Percentiles rank a stretch among this genome's conserved stretches.
Evolutionary conservation across 2,797 vertebrate species (phyloP).

Genomic region (Nyctalus aviator): DNA sequence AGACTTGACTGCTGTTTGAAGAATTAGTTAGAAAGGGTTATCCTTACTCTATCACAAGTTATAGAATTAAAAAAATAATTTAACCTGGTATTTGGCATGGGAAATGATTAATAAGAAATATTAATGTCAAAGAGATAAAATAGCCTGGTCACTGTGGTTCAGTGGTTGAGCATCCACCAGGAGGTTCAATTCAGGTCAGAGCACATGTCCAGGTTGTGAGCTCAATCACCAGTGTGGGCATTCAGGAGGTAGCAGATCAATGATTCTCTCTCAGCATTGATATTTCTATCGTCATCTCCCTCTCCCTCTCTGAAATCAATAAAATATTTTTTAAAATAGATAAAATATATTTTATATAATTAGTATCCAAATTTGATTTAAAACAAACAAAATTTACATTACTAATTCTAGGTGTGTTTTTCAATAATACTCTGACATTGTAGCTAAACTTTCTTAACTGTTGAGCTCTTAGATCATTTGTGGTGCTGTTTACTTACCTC

Average conservation of each 20-base stretch:
- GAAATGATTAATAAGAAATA: background rate
- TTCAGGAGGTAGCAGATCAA: too few species aligned
- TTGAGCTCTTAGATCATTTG: background rate
- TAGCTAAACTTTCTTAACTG: background rate
- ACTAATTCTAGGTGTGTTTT: background rate
- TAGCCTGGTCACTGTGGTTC: background rate
- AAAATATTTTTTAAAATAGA: too few species aligned
- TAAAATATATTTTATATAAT: background rate
- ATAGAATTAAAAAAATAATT: background rate
- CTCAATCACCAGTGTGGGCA: too few species aligned
- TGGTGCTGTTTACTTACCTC: background rate
- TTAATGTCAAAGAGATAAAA: background rate
- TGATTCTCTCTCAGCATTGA: too few species aligned
- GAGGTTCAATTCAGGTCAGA: too few species aligned
- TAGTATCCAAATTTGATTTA: background rate
- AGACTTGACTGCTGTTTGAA: background rate
- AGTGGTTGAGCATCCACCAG: too few species aligned
- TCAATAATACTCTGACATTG: background rate
- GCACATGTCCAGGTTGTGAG: too few species aligned
- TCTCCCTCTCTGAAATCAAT: too few species aligned
- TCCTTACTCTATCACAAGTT: background rate
- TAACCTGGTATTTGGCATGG: background rate
- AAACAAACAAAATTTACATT: background rate
- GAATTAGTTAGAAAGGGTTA: background rate
- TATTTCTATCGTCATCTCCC: too few species aligned